Evolutionary conservation across 2,113 vertebrate species (phyloP).

Genomic region (Sinocyclocheilus anshuiensis): DNA sequence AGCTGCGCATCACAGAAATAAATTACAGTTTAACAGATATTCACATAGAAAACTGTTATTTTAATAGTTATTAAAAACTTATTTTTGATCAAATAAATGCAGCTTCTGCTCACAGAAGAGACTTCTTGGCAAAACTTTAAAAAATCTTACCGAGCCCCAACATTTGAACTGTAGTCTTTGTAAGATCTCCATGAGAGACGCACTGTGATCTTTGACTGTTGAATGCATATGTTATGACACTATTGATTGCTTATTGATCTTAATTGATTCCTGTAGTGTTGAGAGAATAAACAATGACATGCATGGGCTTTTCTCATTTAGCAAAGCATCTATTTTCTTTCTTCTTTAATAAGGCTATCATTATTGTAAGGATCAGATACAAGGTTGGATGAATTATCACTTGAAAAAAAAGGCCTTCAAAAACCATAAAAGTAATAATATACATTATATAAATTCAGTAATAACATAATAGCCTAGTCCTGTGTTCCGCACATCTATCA

Average conservation of each 20-base stretch:
- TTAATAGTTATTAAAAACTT: no score
- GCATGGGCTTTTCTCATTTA: background rate
- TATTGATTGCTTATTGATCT: background rate
- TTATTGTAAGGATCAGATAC: background rate
- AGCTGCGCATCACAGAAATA: background rate
- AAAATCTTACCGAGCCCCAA: background rate
- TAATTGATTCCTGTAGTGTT: background rate
- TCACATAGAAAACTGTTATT: no score
- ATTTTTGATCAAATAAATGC: background rate
- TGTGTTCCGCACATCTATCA: background rate
- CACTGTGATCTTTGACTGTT: background rate
- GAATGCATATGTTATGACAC: background rate
- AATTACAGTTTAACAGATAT: no score
- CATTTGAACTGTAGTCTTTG: background rate
- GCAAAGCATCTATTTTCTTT: background rate
- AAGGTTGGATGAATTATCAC: background rate
- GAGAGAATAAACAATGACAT: background rate
- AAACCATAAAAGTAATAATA: background rate
- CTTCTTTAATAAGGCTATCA: background rate
- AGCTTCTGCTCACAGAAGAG: background rate
- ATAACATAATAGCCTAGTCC: background rate
- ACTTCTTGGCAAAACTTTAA: background rate
- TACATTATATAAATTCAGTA: background rate
- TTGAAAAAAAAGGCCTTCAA: background rate
- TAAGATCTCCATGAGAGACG: background rate